Evolutionary conservation across 2,113 vertebrate genomes (phyloP).

Genomic region (Oncorhynchus gorbuscha): DNA sequence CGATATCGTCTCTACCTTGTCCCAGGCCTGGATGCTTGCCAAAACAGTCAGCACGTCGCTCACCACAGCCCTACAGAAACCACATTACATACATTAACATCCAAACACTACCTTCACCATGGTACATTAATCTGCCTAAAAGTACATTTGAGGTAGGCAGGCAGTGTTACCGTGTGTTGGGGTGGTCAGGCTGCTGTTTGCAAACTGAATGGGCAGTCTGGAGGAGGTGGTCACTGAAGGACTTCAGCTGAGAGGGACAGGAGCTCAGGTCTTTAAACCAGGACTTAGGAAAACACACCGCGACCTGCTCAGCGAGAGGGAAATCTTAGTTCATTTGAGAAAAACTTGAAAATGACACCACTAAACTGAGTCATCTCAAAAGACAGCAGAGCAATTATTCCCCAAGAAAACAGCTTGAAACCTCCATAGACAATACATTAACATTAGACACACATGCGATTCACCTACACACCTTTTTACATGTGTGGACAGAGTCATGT

Average conservation of each 20-base stretch:
- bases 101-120: background rate
- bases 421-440: background rate
- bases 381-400: background rate
- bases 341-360: background rate
- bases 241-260: slow-evolving; percentile 78
- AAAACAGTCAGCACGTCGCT: slow-evolving; percentile 80
- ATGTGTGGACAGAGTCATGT: slow-evolving; percentile 66
- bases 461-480: slow-evolving; percentile 73
- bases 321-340: background rate
- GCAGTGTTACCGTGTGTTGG: slow-evolving; percentile 57
- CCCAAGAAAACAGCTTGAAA: background rate
- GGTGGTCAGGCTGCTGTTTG: slow-evolving; percentile 60
- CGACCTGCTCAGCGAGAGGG: slow-evolving; percentile 67
- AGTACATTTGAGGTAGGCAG: background rate
- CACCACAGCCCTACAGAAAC: slow-evolving; percentile 74
- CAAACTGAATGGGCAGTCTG: slow-evolving; percentile 69
- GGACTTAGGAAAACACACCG: slow-evolving; percentile 75
- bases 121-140: no score
- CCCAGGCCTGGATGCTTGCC: slow-evolving; percentile 78
- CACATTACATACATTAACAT: background rate
- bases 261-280: slow-evolving; percentile 79
- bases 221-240: slow-evolving; percentile 81
- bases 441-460: background rate
- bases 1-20: slow-evolving; percentile 74
- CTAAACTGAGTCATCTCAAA: background rate